phyloP scores from a whole-genome alignment of 1,140 invertebrate species.

The Pollicipes pollicipes region DNA sequence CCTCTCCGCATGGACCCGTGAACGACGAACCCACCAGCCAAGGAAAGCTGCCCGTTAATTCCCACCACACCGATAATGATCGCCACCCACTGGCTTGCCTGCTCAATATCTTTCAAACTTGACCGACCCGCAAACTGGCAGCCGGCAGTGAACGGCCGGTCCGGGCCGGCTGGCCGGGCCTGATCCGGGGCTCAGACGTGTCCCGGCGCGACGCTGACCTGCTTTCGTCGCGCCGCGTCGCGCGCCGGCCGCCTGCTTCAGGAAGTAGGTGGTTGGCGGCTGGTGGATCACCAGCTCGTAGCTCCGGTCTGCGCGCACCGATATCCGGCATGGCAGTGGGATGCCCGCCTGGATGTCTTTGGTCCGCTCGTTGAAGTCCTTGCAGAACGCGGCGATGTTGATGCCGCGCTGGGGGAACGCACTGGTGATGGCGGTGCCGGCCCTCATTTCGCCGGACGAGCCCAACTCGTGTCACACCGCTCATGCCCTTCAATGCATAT shows the following conservation, averaged over 20 bases:
- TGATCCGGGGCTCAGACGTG: too few relatives aligned
- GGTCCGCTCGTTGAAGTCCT: slow-evolving; percentile 94
- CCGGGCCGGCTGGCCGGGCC: too few relatives aligned
- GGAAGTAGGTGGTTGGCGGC: slow-evolving; percentile 67
- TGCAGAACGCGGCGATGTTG: slow-evolving; percentile 90
- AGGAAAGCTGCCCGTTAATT: neutral
- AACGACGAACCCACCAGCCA: neutral
- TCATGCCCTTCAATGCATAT: slow-evolving; percentile 5
- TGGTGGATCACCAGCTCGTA: slow-evolving; percentile 66
- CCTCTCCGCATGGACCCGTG: neutral
- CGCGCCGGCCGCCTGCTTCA: slow-evolving; percentile 89
- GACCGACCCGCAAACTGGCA: too few relatives aligned
- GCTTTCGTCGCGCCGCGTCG: slow-evolving; percentile 54
- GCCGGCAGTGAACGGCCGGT: too few relatives aligned
- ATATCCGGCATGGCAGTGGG: slow-evolving; percentile 62
- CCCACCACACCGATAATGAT: too few relatives aligned
- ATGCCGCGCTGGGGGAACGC: slow-evolving; percentile 55
- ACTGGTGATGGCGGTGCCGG: slow-evolving; percentile 1
- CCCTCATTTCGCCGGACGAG: neutral
- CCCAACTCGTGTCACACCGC: neutral
- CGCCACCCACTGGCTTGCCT: too few relatives aligned
- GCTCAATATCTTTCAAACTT: too few relatives aligned
- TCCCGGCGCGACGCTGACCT: too few relatives aligned
- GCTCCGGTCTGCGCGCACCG: slow-evolving; percentile 66
- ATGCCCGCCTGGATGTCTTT: slow-evolving; percentile 81